Base-by-base conservation (phyloP, 2,797 vertebrate species). In the Fundulus diaphanus region DNA sequence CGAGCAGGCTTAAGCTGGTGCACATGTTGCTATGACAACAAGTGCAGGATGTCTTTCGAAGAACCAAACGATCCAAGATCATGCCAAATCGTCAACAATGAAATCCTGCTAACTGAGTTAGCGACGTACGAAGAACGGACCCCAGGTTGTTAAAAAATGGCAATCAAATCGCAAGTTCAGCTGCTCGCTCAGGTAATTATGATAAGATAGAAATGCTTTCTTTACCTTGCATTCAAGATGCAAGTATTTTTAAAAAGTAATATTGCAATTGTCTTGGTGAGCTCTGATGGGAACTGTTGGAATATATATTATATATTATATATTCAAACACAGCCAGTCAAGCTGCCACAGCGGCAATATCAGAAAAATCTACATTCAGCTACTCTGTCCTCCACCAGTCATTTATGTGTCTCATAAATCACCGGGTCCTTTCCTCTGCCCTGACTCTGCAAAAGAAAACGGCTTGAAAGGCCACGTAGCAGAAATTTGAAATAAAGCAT, bases 391-490 rank as follows among this genome's bases (percentile, higher is more conserved):
- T 74, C 3, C 40, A 24, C 2, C 46, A 29, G 12, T 27, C 52
- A 35, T 82, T 73, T 70, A 54, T 37, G 59, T 46, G 71, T 54
- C 46, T 52, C 71, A 69, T 78, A 80, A 72, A 81, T 79, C 68
- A 54, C 33, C 51, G 5, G 24, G 68, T 69, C 42, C 48, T 46
- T 51, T 54, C 65, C 54, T 44, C 63, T 66, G 12, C 37, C 52
- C 51, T 79, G 83, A 90, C 67, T 81, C 66, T 74, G 88, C 87
- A 86, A 61, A 80, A 65, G 81, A 31, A 42, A 85, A 73, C 52
- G 70, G 48, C 69, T 70, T 42, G 22, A 69, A 67, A 84, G 42
- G 79, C 81, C 75, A 81, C 78, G 73, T 65, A 70, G 81, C 78
- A 83, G 76, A 84, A 79, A 86, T 84, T n/a, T 76, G 70, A 86